Base-by-base conservation (phyloP, 2,888 invertebrate genomes). In the Drosophila mulleri region DNA sequence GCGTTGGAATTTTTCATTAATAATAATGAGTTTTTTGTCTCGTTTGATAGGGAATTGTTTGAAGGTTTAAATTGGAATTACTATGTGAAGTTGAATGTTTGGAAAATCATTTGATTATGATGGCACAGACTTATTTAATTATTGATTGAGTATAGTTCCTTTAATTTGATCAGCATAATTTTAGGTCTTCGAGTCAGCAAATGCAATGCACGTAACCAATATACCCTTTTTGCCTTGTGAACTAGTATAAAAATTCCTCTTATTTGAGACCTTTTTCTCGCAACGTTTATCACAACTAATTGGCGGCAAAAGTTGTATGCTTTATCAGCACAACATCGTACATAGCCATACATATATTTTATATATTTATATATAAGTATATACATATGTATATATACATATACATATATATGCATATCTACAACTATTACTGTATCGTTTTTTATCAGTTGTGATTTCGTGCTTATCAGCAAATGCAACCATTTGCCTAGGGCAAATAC, bases 401-500 rank as follows among this genome's bases (percentile, higher is more conserved):
- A 18, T 41, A 23, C 41, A 16, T 8, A 20, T 20, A 32, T 52
- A 3, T 61, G 5, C 41, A 26, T 32, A 16, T 20, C 23, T 32
- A 20, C 57, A 54, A 54, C 52, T 82, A 68, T 58, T 75, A 26
- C 64, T 65, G 39, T 66, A 61, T 64, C 64, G 52, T 65, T 72
- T 73, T 73, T 83, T 86, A 83, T 83, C 83, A 81, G 83, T 74
- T 83, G 73, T 75, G 85, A 80, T 78, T 82, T 78, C 66, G 67
- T 71, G 81, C 79, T 83, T 83, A 83, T 83, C 83, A 63, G 79
- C 71, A 68, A 86, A 75, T 83, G 79, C 87, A 83, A 85, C 72
- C 59, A 59, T 82, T 84, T 82, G 44, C 67, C 59, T 66, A 39
- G 26, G 35, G 72, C 66, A 83, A 83, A 85, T 82, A 83, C 39